Percentiles rank a stretch among this genome's conserved stretches.
Conservation (phyloP, 2,888 invertebrate species). For the Caenorhabditis parvicauda region DNA sequence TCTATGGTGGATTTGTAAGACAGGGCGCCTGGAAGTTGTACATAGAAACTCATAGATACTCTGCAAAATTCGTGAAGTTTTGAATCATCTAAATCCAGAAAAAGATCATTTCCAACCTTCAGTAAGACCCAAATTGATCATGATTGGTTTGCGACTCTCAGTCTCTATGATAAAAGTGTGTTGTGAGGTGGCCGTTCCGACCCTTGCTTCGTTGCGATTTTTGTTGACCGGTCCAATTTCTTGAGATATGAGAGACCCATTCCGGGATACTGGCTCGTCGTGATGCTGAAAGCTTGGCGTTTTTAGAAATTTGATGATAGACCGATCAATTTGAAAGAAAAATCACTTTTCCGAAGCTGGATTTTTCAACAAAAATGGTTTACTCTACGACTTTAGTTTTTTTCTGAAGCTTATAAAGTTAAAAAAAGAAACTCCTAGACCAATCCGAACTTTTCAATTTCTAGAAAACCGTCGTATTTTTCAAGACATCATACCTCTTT, state of each 20-base stretch:
- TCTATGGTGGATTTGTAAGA: constrained; percentile 29
- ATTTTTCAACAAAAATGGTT: too few species aligned
- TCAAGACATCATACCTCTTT: constrained; percentile 19
- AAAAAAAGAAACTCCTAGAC: too few species aligned
- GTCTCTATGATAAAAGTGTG: constrained; percentile 42
- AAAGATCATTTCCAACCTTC: constrained; percentile 17
- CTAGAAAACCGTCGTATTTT: neutral
- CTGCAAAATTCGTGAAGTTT: too few species aligned
- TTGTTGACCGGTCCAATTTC: constrained; percentile 2
- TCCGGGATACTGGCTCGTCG: neutral
- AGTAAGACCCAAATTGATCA: constrained; percentile 32
- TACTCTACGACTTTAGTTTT: too few species aligned
- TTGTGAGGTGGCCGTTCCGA: constrained; percentile 39
- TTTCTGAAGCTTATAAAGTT: too few species aligned
- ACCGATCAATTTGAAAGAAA: too few species aligned
- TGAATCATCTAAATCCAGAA: too few species aligned
- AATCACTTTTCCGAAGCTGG: too few species aligned
- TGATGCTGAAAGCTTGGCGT: too few species aligned
- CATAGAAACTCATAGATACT: too few species aligned
- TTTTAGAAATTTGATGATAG: too few species aligned
- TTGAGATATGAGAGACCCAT: constrained; percentile 4
- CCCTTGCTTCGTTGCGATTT: constrained; percentile 15
- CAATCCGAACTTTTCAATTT: too few species aligned
- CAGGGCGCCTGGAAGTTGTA: constrained; percentile 17
- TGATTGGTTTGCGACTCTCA: constrained; percentile 28